Conservation (phyloP, 2,888 invertebrate species). For the Caenorhabditis japonica region DNA sequence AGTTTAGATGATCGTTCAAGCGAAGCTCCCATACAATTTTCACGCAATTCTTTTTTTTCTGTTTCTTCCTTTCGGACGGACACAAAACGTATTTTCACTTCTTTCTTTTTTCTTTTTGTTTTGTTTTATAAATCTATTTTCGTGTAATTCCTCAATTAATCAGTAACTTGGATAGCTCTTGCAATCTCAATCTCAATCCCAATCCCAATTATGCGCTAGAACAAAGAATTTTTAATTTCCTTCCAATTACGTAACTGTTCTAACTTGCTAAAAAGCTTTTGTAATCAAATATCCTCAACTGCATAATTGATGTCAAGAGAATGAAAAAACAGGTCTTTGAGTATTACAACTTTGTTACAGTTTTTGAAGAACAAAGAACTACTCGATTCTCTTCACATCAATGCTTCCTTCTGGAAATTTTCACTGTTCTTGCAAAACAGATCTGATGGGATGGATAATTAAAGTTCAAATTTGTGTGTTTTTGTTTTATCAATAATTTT, state of each 20-base stretch:
- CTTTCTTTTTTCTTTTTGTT: slow-evolving; percentile 11
- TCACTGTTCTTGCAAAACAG: neutral
- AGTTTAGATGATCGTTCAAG: slow-evolving; percentile 44
- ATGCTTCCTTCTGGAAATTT: neutral
- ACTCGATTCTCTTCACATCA: slow-evolving; percentile 7
- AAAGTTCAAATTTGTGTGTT: too few species aligned
- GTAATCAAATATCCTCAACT: too few species aligned
- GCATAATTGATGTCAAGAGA: too few species aligned
- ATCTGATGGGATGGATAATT: too few species aligned
- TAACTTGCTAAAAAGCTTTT: too few species aligned
- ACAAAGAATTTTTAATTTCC: too few species aligned
- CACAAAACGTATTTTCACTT: neutral
- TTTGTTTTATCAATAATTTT: too few species aligned
- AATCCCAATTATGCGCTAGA: too few species aligned
- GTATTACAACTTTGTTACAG: slow-evolving; percentile 49
- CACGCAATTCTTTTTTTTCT: neutral
- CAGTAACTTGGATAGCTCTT: slow-evolving; percentile 12
- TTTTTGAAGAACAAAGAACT: slow-evolving; percentile 25
- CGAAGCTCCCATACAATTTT: slow-evolving; percentile 35
- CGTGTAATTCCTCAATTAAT: slow-evolving; percentile 48
- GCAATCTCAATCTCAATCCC: slow-evolving; percentile 27
- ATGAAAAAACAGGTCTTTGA: slow-evolving; percentile 36
- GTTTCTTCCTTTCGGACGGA: neutral
- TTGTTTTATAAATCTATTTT: slow-evolving; percentile 45
- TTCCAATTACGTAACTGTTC: too few species aligned